Base-by-base conservation (phyloP, 2,888 invertebrate species). In the Drosophila heteroneura region DNA sequence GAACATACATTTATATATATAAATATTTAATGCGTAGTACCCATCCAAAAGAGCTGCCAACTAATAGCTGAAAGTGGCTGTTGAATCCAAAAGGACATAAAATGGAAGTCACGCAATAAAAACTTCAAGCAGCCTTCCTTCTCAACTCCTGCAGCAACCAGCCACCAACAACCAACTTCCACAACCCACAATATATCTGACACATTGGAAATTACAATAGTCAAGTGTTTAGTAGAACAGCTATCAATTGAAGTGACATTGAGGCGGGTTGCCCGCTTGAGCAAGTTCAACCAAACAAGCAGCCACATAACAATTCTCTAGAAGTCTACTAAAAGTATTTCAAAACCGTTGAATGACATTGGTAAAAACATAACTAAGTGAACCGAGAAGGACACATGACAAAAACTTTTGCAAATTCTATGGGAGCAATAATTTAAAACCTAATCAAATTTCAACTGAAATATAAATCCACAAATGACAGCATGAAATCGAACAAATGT, bases 91-190 rank as follows among this genome's bases (percentile, higher is more conserved):
- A 81, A 70, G 54, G 73, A 82, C 85, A 82, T 77, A 76, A 76
- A 80, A 73, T 75, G 81, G 65, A 84, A 86, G 91, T 89, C 87
- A 79, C 70, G 89, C 82, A 87, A 74, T 87, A 84, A 81, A 84
- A 90, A 79, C 81, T 77, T 83, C 39, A 77, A 39, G 9, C 35
- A 30, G 14, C 22, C 22, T 12, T 28, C 16, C 49, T 7, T 37
- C 16, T 1, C 26, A 0, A 37, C 41, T n/a, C 30, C 2, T n/a
- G 10, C 10, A 35, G 16, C 10, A 39, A n/a, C 4, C 14, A 14
- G 14, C 7, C 14, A 5, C 4, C 14, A 14, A 4, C 7, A 47
- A 7, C 22, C 22, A 47, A 26, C 47, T 26, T 9, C 16, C 22
- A 47, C 47, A 16, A 16, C 7, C 22, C 52, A 37, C 12, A 28